These are phyloP conservation scores for Platyura marginata DNA, from an alignment of 1,140 invertebrate species.

Conservation along the genomic window DNA sequence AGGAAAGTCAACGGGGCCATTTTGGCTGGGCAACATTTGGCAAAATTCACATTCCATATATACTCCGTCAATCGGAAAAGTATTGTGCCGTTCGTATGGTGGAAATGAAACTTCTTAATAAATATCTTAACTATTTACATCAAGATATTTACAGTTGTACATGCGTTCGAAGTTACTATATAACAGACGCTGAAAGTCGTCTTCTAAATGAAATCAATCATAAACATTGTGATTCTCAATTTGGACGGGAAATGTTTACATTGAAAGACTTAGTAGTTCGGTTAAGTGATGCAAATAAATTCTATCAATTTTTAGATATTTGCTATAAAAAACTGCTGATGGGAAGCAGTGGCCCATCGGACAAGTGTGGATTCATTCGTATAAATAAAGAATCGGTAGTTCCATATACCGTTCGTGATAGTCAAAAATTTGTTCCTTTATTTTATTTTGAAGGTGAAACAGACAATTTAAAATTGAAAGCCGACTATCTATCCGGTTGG, in stretches of 20 bases:
- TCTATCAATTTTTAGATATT: conserved; percentile 76
- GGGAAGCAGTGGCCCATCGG: conserved; percentile 41
- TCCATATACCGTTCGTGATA: conserved; percentile 71
- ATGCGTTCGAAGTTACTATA: conserved; percentile 82
- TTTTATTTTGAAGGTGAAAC: conserved; percentile 89
- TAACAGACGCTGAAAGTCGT: conserved; percentile 75
- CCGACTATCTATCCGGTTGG: conserved; percentile 72
- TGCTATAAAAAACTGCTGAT: conserved; percentile 66
- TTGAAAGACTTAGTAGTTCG: conserved; percentile 77
- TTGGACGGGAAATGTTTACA: conserved; percentile 76
- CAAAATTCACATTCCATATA: conserved; percentile 71
- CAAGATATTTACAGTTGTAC: conserved; percentile 73
- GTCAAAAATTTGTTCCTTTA: conserved; percentile 75
- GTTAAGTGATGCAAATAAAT: conserved; percentile 69
- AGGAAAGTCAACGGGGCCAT: conserved; percentile 61
- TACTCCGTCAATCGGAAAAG: conserved; percentile 63
- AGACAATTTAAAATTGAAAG: conserved; percentile 69
- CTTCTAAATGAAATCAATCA: conserved; percentile 86
- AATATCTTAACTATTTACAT: conserved; percentile 62
- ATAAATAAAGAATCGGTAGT: conserved; percentile 90
- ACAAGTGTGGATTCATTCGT: conserved; percentile 81
- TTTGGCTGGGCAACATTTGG: conserved; percentile 82
- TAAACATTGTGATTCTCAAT: conserved; percentile 79
- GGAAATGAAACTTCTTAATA: conserved; percentile 70
- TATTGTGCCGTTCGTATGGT: conserved; percentile 84